phyloP scores from a whole-genome alignment of 1,140 invertebrate genomes.

The Macrostomum lignano region DNA sequence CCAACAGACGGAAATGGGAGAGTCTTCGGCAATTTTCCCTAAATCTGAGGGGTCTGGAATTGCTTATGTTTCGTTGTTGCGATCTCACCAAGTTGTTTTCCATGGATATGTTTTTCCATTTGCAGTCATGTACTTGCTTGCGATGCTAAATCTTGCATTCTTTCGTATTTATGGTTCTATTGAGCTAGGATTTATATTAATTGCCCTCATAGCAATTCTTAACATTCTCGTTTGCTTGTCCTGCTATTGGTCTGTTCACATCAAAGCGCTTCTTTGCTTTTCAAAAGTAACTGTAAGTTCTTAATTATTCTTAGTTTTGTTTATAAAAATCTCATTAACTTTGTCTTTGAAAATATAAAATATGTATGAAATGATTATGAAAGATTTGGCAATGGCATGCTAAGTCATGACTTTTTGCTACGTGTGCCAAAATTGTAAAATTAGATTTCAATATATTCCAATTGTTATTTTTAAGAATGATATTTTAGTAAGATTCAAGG shows the following conservation, averaged over 20 bases:
- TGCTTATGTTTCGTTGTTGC: slow-evolving; percentile 13
- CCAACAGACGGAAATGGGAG: no score
- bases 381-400: no score
- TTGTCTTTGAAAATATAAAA: slow-evolving; percentile 1
- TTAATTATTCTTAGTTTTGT: slow-evolving; percentile 2
- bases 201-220: slow-evolving; percentile 49
- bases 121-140: slow-evolving; percentile 39
- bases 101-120: slow-evolving; percentile 45
- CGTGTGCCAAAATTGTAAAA: no score
- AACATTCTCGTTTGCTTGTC: slow-evolving; percentile 65
- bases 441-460: no score
- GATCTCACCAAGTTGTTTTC: slow-evolving; percentile 35
- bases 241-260: slow-evolving; percentile 88
- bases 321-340: no score
- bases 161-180: slow-evolving; percentile 45
- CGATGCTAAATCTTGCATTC: slow-evolving; percentile 52
- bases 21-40: no score
- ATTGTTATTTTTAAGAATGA: no score
- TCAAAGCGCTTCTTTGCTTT: slow-evolving; percentile 53
- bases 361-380: no score
- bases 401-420: no score
- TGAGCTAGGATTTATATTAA: slow-evolving; percentile 61
- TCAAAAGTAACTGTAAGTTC: slow-evolving; percentile 32
- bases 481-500: no score
- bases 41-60: no score